These are phyloP conservation scores for Gymnogyps californianus DNA, from an alignment of 2,113 vertebrate species.

Conservation along the genomic window DNA sequence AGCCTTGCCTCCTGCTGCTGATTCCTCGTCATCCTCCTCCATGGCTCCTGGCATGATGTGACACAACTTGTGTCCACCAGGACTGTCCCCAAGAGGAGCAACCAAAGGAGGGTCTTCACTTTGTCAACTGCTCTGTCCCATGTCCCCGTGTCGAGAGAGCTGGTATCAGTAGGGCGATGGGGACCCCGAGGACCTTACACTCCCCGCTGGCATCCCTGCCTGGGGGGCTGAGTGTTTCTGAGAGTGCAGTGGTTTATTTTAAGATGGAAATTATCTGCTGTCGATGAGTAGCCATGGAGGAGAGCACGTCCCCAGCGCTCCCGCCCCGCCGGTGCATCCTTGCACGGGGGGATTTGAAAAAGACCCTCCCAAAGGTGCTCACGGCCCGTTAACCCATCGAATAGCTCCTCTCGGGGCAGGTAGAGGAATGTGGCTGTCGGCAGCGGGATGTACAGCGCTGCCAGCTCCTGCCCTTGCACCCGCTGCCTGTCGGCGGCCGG, in stretches of 20 bases:
- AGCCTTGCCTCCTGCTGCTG: neutral
- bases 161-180: fast-evolving
- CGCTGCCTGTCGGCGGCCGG: neutral
- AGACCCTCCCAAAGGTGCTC: neutral
- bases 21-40: neutral
- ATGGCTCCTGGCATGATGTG: neutral
- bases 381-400: fast-evolving
- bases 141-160: neutral
- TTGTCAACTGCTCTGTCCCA: neutral
- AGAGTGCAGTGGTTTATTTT: neutral
- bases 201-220: neutral
- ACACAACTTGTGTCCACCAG: neutral
- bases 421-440: neutral
- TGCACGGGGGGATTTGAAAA: fast-evolving
- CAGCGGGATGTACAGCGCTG: neutral
- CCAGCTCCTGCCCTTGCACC: neutral
- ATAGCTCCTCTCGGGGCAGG: neutral
- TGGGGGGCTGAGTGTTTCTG: neutral
- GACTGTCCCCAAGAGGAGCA: neutral
- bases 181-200: fast-evolving
- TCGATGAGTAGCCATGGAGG: fast-evolving
- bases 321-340: neutral
- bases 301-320: fast-evolving
- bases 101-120: neutral
- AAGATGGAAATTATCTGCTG: neutral